Evolutionary conservation across 2,797 vertebrate genomes (phyloP).

Genomic region (Acomys russatus): DNA sequence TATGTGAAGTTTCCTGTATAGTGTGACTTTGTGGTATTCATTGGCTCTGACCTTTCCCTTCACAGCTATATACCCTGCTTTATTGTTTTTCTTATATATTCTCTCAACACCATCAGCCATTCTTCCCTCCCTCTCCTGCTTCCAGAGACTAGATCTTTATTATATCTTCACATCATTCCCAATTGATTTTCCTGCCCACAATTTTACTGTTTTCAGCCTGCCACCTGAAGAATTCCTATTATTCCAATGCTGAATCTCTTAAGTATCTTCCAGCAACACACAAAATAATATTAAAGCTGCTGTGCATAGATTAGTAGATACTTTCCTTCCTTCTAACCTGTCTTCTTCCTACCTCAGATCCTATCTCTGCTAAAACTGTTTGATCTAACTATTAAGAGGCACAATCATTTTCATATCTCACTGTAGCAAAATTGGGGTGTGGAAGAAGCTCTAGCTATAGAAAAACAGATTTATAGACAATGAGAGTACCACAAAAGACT

Average conservation of each 20-base stretch:
- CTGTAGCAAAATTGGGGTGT: not conserved
- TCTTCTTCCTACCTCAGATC: not conserved
- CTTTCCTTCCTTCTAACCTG: not conserved
- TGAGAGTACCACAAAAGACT: not conserved
- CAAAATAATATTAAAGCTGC: constrained; percentile 2
- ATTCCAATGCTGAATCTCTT: not conserved
- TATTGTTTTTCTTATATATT: not conserved
- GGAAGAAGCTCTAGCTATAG: not conserved
- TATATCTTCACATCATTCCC: not conserved
- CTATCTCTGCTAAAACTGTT: not conserved
- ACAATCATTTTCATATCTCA: not conserved
- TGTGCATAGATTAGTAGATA: not conserved
- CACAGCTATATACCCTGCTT: not conserved
- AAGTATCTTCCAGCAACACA: not conserved
- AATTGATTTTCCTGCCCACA: not conserved
- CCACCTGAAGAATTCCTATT: not conserved
- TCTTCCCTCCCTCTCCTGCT: not conserved
- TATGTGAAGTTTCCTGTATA: too few relatives aligned
- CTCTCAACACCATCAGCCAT: not conserved
- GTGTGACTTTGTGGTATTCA: not conserved
- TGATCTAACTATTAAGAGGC: not conserved
- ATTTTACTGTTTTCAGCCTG: not conserved
- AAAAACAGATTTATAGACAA: not conserved
- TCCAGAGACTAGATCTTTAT: not conserved
- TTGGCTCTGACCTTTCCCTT: not conserved